Base-by-base conservation (phyloP, 2,888 invertebrate genomes). In the Caenorhabditis sp. region DNA sequence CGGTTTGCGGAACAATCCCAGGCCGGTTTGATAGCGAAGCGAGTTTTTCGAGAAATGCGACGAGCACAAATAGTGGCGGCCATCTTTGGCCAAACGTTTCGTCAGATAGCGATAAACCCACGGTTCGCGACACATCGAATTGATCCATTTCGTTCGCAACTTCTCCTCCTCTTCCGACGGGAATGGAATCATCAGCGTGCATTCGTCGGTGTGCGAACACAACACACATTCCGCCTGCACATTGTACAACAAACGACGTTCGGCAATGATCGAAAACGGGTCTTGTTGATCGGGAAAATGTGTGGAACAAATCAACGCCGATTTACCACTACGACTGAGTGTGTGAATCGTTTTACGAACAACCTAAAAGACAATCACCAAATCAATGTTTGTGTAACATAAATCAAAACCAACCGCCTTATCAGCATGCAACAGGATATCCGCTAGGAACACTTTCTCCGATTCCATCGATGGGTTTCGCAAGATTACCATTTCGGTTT, bases 41-140 rank as follows among this genome's bases (percentile, higher is more conserved):
- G 75, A 66, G 26, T 77, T 72, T 37, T 70, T 59, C n/a, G 65
- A 66, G 62, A 79, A 79, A 61, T 79, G 79, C 0, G 68, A 67
- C 8, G 72, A 57, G 43, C 79, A 79, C 14, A 79, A 62, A 27
- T 79, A 79, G 53, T 79, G 79, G 14, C 79, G 31, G 50, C 79
- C 79, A n/a, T 62, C 66, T 24, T 74, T 66, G 14, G 57, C 62
- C 24, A 79, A 64, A 14, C 79, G 69, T 23, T 51, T 61, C 1
- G 55, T 24, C 14, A 79, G 58, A 43, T 66, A 75, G 12, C 69
- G 75, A 36, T 54, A 73, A 21, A 63, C 63, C 75, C 75, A 75
- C 24, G 75, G 72, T 50, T 79, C 79, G 23, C 79, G 64, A 31
- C 75, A 69, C 67, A 79, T 68, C 8, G 79, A 69, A 27, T 79